Base-by-base conservation (phyloP, 2,888 invertebrate species). In the Adelphocoris suturalis region DNA sequence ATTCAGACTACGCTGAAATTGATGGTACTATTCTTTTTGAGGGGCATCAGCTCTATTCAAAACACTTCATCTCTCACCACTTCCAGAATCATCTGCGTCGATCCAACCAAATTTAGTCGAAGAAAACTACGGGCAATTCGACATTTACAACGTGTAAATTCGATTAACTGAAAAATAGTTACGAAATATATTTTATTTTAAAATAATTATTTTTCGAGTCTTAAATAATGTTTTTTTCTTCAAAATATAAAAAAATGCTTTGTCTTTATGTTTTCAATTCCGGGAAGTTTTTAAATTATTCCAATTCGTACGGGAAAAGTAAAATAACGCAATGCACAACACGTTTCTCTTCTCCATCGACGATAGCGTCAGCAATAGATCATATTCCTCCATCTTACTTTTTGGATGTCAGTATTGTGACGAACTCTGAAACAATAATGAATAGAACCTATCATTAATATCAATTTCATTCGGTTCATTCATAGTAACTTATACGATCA, bases 331-430 rank as follows among this genome's bases (percentile, higher is more conserved):
- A 27, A 82, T 82, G 52, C 82, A 52, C 27, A 19, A 78, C 78
- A 46, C 78, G 16, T 78, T 46, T 78, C 37, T 78, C 47, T 46
- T 0, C 19, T 76, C 78, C 14, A 47, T n/a, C 37, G 78, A 78
- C 78, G 37, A 68, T 68, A 28, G 52, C 46, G 47, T 46, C 78
- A 47, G 78, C 16, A n/a, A 46, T 47, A 78, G 78, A 46, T 78
- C 78, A 7, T 82, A 23, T 13, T 82, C 52, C 47, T 82, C 55
- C 84, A 12, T n/a, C 91, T 92, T 97, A 97, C 95, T 97, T 96
- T 95, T 96, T 96, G 94, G 97, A 96, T 93, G 97, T 97, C 94
- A 97, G 94, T 94, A 97, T 97, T 95, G 96, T 96, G 93, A 97
- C 97, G 93, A 97, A 97, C 94, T 97, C 97, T 97, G 95, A 19